These are phyloP conservation scores for Polyergus mexicanus DNA, from an alignment of 1,140 invertebrate genomes.

Conservation along the genomic window DNA sequence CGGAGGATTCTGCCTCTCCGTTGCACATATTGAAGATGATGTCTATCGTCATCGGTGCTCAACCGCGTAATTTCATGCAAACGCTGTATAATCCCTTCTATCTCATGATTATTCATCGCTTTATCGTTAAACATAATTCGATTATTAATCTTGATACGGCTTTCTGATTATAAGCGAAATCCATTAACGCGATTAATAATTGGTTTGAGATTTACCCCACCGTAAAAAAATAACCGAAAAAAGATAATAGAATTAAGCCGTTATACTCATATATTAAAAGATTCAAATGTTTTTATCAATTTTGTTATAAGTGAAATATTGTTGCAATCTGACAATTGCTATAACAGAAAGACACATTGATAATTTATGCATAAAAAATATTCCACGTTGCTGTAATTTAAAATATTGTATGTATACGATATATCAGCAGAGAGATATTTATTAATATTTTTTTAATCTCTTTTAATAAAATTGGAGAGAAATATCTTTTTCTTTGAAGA, in stretches of 20 bases:
- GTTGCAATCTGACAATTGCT: not conserved
- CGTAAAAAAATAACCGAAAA: not conserved
- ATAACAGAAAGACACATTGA: not conserved
- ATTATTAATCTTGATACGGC: slow-evolving; percentile 45
- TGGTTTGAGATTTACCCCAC: not conserved
- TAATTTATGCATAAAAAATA: not conserved
- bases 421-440: not conserved
- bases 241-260: not conserved
- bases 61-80: slow-evolving; percentile 65
- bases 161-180: not conserved
- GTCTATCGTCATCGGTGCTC: slow-evolving; percentile 43
- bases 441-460: slow-evolving; percentile 18
- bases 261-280: not conserved
- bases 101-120: slow-evolving; percentile 67
- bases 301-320: not conserved
- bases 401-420: not conserved
- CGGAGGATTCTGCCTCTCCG: slow-evolving; percentile 59
- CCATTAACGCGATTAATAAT: not conserved
- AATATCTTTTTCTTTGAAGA: not conserved
- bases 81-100: slow-evolving; percentile 21
- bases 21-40: slow-evolving; percentile 35
- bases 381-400: not conserved
- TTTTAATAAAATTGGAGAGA: not conserved
- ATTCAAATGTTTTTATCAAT: not conserved
- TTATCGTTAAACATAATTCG: slow-evolving; percentile 15